These are phyloP conservation scores for Eubasilissa splendida DNA, from an alignment of 2,888 invertebrate genomes.

Conservation along the genomic window DNA sequence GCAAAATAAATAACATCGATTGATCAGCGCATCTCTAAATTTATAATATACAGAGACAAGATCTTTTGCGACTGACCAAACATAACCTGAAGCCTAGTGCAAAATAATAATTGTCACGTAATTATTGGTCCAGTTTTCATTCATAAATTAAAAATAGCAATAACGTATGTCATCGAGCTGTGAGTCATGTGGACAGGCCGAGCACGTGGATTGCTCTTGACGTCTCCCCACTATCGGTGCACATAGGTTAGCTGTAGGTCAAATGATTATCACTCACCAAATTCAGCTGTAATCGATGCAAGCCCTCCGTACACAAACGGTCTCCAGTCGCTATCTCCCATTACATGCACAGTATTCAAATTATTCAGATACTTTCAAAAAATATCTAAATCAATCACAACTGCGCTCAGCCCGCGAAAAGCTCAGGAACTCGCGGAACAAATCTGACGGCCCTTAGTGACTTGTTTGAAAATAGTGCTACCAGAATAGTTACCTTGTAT, in stretches of 20 bases:
- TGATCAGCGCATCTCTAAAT: too few relatives aligned
- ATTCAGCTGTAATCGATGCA: slow-evolving; percentile 94
- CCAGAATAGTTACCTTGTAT: not conserved
- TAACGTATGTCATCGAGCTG: slow-evolving; percentile 7
- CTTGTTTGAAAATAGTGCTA: slow-evolving; percentile 45
- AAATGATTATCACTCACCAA: slow-evolving; percentile 76
- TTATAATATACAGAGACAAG: too few relatives aligned
- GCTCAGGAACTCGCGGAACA: slow-evolving; percentile 15
- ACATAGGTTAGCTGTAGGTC: slow-evolving; percentile 40
- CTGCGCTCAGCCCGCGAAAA: slow-evolving; percentile 1
- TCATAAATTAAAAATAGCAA: slow-evolving; percentile 8
- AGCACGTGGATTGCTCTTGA: slow-evolving; percentile 46
- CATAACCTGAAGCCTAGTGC: not conserved
- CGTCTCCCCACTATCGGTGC: slow-evolving; percentile 45
- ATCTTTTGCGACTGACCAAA: not conserved
- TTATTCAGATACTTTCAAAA: slow-evolving; percentile 8
- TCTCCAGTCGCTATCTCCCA: slow-evolving; percentile 89
- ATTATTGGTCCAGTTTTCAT: not conserved
- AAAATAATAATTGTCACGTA: not conserved
- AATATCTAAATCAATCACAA: slow-evolving; percentile 3
- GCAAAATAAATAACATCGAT: slow-evolving; percentile 50
- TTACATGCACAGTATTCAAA: slow-evolving; percentile 67
- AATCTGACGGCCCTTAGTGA: not conserved
- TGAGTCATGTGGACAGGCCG: slow-evolving; percentile 18
- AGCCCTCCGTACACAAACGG: slow-evolving; percentile 96